phyloP scores from a whole-genome alignment of 2,888 invertebrate genomes.

The Ditylenchus weischeri region DNA sequence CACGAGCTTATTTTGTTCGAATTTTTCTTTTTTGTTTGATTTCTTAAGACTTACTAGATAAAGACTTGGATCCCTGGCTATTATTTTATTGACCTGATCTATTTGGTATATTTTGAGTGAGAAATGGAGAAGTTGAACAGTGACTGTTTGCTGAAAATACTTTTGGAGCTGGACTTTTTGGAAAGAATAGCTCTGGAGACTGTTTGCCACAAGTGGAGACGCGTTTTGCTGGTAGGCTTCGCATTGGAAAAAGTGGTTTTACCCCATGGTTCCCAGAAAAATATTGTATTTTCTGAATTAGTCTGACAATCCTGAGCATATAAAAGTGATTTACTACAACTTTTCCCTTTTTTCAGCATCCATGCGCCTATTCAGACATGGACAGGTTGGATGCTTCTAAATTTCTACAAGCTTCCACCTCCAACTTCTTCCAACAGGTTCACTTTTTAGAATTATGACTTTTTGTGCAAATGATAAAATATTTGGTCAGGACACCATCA shows the following conservation, averaged over 20 bases:
- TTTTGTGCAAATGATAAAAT: background rate
- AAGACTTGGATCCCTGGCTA: too few relatives aligned
- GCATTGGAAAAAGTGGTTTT: background rate
- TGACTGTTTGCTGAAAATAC: slow-evolving; percentile 36
- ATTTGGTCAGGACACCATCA: slow-evolving; percentile 31
- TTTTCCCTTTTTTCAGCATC: slow-evolving; percentile 14
- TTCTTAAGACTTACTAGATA: too few relatives aligned
- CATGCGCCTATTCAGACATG: slow-evolving; percentile 29
- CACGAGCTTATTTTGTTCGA: too few relatives aligned
- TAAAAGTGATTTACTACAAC: background rate
- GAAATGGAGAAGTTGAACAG: slow-evolving; percentile 33
- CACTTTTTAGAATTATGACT: background rate
- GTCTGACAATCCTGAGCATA: too few relatives aligned
- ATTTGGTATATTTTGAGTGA: too few relatives aligned
- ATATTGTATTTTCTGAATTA: too few relatives aligned
- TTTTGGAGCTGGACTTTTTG: slow-evolving; percentile 31
- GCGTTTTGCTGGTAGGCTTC: slow-evolving; percentile 27
- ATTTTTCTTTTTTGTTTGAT: too few relatives aligned
- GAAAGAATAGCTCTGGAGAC: slow-evolving; percentile 43
- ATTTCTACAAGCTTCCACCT: slow-evolving; percentile 25
- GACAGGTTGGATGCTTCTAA: slow-evolving; percentile 29
- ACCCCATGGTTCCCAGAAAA: too few relatives aligned
- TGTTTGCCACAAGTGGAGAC: slow-evolving; percentile 43
- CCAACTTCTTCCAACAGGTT: slow-evolving; percentile 35
- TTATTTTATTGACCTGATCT: too few relatives aligned